These are phyloP conservation scores for Characodon lateralis DNA, from an alignment of 2,797 vertebrate species.

Conservation along the genomic window DNA sequence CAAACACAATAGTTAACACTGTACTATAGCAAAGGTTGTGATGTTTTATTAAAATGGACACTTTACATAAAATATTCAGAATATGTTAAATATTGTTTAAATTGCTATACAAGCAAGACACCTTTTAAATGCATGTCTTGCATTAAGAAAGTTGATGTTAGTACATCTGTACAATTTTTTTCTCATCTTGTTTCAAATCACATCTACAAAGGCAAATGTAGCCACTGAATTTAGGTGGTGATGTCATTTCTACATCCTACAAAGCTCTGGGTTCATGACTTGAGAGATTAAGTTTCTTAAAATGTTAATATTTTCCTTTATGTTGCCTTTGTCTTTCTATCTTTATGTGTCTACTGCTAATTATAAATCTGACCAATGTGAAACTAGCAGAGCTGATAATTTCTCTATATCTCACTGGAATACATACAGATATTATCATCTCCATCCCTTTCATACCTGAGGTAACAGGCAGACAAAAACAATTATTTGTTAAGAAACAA, in stretches of 20 bases:
- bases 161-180: background rate
- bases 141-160: background rate
- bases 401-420: slow-evolving; percentile 11
- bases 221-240: slow-evolving; percentile 7
- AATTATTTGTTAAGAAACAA: slow-evolving; percentile 67
- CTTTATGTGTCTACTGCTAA: slow-evolving; percentile 16
- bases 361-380: slow-evolving; percentile 29
- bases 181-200: too few species aligned
- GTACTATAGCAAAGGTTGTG: background rate
- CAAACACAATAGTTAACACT: background rate
- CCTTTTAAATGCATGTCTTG: background rate
- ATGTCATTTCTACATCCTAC: slow-evolving; percentile 15
- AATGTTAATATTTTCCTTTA: slow-evolving; percentile 39
- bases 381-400: slow-evolving; percentile 25
- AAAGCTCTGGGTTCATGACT: slow-evolving; percentile 28
- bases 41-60: too few species aligned
- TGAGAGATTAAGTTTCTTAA: slow-evolving; percentile 35
- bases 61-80: too few species aligned
- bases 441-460: slow-evolving; percentile 30
- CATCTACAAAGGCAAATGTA: background rate
- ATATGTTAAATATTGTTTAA: background rate
- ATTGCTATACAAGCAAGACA: background rate
- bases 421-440: slow-evolving; percentile 11
- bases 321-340: slow-evolving; percentile 19
- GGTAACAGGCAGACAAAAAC: slow-evolving; percentile 36